Evolutionary conservation across 2,888 invertebrate species (phyloP).

Genomic region (Criorhina ranunculi): DNA sequence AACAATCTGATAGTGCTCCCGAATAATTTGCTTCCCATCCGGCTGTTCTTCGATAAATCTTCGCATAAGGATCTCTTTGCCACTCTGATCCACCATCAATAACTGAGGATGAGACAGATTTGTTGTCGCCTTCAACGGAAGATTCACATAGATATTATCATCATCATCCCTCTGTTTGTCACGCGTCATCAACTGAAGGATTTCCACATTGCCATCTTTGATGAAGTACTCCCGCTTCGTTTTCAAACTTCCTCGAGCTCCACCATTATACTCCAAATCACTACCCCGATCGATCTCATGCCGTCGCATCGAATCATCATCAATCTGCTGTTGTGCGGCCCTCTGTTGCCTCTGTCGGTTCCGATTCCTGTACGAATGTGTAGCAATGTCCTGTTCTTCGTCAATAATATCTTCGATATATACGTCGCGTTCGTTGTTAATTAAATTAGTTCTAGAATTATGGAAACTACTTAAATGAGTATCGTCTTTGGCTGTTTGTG

Average conservation of each 20-base stretch:
- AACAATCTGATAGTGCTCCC: conserved; percentile 85
- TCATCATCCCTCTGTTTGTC: conserved; percentile 87
- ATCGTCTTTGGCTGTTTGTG: conserved; percentile 83
- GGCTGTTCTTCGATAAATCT: conserved; percentile 93
- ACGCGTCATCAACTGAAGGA: conserved; percentile 91
- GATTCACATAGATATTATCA: conserved; percentile 86
- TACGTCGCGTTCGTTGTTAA: conserved; percentile 83
- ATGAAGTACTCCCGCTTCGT: conserved; percentile 90
- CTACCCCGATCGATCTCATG: conserved; percentile 92
- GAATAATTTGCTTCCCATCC: conserved; percentile 87
- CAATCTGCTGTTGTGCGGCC: conserved; percentile 86
- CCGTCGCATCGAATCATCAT: conserved; percentile 90
- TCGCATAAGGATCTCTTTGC: conserved; percentile 93
- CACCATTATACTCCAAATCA: conserved; percentile 86
- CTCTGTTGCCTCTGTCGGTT: conserved; percentile 77
- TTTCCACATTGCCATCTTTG: conserved; percentile 94
- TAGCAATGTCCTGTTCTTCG: conserved; percentile 79
- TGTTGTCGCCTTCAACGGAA: conserved; percentile 85
- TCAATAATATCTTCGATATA: conserved; percentile 83
- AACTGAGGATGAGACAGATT: conserved; percentile 87
- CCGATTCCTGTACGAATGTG: conserved; percentile 67
- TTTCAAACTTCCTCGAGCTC: conserved; percentile 80
- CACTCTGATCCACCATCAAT: conserved; percentile 90
- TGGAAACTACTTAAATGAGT: conserved; percentile 82
- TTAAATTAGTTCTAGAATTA: conserved; percentile 84